phyloP scores from a whole-genome alignment of 53 echinoderm and acorn worm species.

The Stichopus horrens region DNA sequence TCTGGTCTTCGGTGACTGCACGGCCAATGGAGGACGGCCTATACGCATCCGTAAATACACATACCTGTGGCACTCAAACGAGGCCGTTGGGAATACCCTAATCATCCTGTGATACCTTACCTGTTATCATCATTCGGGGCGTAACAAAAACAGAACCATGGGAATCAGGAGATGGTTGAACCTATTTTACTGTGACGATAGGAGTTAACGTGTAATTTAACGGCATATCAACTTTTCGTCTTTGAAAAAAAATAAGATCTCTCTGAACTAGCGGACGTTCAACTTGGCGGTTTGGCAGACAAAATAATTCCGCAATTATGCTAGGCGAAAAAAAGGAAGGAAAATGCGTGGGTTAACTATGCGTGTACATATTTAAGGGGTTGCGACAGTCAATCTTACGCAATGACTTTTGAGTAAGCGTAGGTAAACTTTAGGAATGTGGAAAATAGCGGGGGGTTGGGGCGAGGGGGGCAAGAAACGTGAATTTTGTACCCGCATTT shows the following conservation, averaged over 20 bases:
- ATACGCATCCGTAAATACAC: background rate
- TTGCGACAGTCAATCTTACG: background rate
- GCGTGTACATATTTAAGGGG: background rate
- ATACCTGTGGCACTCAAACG: conserved; percentile 7
- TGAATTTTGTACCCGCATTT: too few species aligned
- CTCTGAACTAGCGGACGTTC: background rate
- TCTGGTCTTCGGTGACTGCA: background rate
- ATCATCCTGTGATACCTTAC: background rate
- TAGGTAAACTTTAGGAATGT: background rate
- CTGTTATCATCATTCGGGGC: background rate
- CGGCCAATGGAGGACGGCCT: background rate
- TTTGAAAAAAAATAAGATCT: background rate
- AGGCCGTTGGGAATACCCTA: background rate
- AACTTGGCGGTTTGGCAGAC: background rate
- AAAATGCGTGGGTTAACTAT: background rate
- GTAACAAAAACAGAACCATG: background rate
- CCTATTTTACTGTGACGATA: background rate
- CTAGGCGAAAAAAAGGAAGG: background rate
- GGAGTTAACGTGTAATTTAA: background rate
- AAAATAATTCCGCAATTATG: background rate
- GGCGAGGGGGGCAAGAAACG: too few species aligned
- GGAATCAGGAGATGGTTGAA: background rate
- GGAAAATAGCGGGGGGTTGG: background rate
- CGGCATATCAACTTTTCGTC: background rate
- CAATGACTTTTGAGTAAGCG: background rate